Conservation (phyloP, 1,140 invertebrate genomes). For the Camponotus floridanus region DNA sequence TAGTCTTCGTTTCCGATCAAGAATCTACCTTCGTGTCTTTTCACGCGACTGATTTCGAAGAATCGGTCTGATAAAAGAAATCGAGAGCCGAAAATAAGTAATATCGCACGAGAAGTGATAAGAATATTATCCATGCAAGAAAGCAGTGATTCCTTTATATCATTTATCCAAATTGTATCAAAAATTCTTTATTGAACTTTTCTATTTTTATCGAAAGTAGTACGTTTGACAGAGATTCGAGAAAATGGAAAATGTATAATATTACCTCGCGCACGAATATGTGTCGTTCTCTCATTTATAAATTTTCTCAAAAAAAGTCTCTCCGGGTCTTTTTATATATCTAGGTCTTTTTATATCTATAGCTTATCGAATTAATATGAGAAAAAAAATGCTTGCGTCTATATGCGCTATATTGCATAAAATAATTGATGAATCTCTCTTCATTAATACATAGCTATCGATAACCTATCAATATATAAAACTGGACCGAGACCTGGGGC, state of each 20-base stretch:
- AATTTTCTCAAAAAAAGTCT: not conserved
- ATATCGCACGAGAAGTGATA: not conserved
- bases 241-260: too few relatives aligned
- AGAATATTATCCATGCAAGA: not conserved
- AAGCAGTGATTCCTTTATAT: not conserved
- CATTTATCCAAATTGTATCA: not conserved
- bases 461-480: slow-evolving; percentile 36
- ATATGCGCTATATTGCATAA: slow-evolving; percentile 17
- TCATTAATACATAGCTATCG: slow-evolving; percentile 44
- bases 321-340: not conserved
- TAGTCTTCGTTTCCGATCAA: slow-evolving; percentile 61
- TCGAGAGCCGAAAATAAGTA: not conserved
- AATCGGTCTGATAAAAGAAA: not conserved
- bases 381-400: not conserved
- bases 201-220: not conserved
- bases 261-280: not conserved
- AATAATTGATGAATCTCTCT: slow-evolving; percentile 48
- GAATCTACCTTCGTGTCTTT: slow-evolving; percentile 32
- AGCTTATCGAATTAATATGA: slow-evolving; percentile 8
- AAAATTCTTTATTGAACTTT: not conserved
- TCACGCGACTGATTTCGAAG: slow-evolving; percentile 17
- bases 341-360: not conserved
- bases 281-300: not conserved
- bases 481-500: not conserved
- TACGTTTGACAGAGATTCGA: too few relatives aligned